phyloP scores from a whole-genome alignment of 2,113 vertebrate species.

The Eudyptes chrysolophus region DNA sequence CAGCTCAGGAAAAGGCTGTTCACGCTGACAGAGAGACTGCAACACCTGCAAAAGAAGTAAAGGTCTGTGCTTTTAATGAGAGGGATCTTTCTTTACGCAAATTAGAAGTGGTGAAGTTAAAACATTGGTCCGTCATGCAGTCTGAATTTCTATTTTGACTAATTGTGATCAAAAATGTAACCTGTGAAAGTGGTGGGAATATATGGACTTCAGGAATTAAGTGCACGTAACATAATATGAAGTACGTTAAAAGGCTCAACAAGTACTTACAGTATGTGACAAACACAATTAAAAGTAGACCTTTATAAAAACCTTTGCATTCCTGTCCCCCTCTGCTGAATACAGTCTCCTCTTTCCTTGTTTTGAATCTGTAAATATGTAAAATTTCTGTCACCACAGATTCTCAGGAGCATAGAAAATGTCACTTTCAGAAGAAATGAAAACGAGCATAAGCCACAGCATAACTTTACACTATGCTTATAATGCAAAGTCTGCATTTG shows the following conservation, averaged over 20 bases:
- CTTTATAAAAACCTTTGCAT: neutral
- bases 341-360: neutral
- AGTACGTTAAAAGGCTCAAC: neutral
- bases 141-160: neutral
- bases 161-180: neutral
- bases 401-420: slow-evolving; percentile 9
- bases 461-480: neutral
- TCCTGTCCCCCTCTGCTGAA: neutral
- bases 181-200: neutral
- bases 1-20: slow-evolving; percentile 77
- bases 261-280: neutral
- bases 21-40: slow-evolving; percentile 58
- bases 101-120: neutral
- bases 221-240: neutral
- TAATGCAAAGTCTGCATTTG: neutral
- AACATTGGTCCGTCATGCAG: neutral
- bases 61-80: slow-evolving; percentile 74
- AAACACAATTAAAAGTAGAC: neutral
- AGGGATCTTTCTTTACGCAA: neutral
- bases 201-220: neutral
- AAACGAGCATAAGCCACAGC: neutral
- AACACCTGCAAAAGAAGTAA: slow-evolving; percentile 81
- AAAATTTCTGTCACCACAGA: neutral
- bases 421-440: neutral
- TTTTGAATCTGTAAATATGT: slow-evolving; percentile 11